Evolutionary conservation across 2,888 invertebrate genomes (phyloP), one percentile per base, ranked within the genome.

Genomic region (Drosophila atripex): DNA sequence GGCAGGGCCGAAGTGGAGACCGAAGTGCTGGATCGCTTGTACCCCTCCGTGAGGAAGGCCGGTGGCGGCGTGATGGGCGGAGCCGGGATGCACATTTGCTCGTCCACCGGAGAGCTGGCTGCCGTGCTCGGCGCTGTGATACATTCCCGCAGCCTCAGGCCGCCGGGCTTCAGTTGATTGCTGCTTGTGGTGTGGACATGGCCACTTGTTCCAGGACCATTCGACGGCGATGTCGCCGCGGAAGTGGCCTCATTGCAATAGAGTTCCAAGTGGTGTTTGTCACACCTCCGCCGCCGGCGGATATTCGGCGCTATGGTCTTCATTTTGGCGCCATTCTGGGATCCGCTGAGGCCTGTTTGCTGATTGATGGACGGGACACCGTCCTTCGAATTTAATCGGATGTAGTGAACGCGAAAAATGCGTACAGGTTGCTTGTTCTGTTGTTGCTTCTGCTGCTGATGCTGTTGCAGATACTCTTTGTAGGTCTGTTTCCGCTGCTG

Each of bases 21-120:
- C 73, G 89, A 88, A 32, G 90, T 87, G 63, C 89, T 80, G 32
- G 88, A 78, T 18, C 91, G 86, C 77, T 93, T 93, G 84, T 94
- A 94, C 43, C 94, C 94, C 23, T 93, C 93, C 3, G 94, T 93
- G 54, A 94, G 91, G 86, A 95, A 95, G 60, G 94, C 94, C 8
- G 94, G 94, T 14, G 95, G 95, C 25, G 94, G 94, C 30, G 94
- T 94, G 75, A 94, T 94, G 28, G 94, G 94, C 28, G 93, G 93
- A 71, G 93, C 94, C 53, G 92, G 92, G 55, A 91, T 88, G 28
- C 79, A 87, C 54, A 89, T 73, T 41, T 90, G 75, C 32, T 90
- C 90, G 49, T 84, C 84, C 38, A 90, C 89, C 7, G 89, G 89
- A 3, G 89, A 88, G 45, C 89, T 86, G 43, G 89, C 89, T 4